Evolutionary conservation across 1,140 invertebrate species (phyloP).

Genomic region (Akabosia matsudoensis): DNA sequence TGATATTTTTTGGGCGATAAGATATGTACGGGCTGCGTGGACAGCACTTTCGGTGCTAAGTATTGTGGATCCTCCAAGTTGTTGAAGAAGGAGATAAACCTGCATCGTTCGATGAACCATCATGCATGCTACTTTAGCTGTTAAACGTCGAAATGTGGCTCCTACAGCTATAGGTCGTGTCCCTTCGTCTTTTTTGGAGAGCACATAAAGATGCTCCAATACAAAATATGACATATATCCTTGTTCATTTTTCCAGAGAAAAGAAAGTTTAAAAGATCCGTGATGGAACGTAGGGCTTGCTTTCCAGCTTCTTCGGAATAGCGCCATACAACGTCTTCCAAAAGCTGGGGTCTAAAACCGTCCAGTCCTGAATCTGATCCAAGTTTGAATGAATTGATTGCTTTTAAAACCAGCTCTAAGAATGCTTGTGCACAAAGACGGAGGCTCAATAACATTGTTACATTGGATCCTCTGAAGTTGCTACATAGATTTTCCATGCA

Average conservation of each 20-base stretch:
- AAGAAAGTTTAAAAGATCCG: background rate
- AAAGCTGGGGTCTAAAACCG: too few species aligned
- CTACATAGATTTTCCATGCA: too few species aligned
- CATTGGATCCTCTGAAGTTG: too few species aligned
- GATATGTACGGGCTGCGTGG: background rate
- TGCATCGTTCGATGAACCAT: background rate
- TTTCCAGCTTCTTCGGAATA: background rate
- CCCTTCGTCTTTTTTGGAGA: slow-evolving; percentile 8
- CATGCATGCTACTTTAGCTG: background rate
- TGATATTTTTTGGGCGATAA: background rate
- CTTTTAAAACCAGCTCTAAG: too few species aligned
- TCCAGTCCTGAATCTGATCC: too few species aligned
- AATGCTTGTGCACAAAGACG: too few species aligned
- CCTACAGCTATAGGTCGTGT: slow-evolving; percentile 16
- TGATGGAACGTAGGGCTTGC: background rate
- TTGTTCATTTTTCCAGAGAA: background rate
- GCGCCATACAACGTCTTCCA: too few species aligned
- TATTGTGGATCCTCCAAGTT: slow-evolving; percentile 12
- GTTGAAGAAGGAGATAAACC: background rate
- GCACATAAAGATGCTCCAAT: slow-evolving; percentile 4
- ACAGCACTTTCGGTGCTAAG: background rate
- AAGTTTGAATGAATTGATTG: too few species aligned
- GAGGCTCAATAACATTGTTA: too few species aligned
- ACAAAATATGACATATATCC: background rate
- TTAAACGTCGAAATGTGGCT: background rate